Evolutionary conservation across 2,797 vertebrate species (phyloP), one percentile per base, ranked within the genome.

Genomic region (Falco berigora): DNA sequence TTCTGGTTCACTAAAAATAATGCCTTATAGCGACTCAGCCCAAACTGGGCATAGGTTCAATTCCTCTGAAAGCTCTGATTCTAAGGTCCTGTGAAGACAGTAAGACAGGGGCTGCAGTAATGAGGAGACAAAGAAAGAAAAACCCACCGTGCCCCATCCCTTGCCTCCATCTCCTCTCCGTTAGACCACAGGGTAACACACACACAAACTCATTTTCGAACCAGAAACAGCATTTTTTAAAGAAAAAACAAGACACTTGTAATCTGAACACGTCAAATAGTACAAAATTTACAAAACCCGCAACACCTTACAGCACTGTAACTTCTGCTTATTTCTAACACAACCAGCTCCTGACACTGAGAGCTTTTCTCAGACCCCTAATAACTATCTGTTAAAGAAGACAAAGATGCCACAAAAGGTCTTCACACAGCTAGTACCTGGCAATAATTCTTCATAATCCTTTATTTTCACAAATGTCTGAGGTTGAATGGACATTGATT

Each of bases 391-490:
- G 64, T 42, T 77, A 64, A 55, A 78, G 67, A 76, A 55, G 59
- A 94, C 62, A 87, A 82, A 72, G 84, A 83, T 55, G 46, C 53
- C 64, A 93, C 64, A 83, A 86, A 96, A 95, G 34, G 68, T 32
- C 27, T 92, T 86, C 22, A 20, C 52, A 5, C 32, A 40, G 75
- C 42, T 25, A 55, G 56, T 75, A 94, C 53, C 62, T 78, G 50
- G 84, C 53, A 89, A 88, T 94, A 94, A 94, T 93, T 97, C 90
- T 82, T 95, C 84, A 76, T 90, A 94, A 94, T 71, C 71, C 56
- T 94, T 96, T 96, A 95, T 92, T 97, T 96, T 92, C 92, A 91
- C 84, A 92, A 92, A 90, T 59, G 92, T 93, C 90, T 94, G 81
- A 92, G 81, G 62, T 64, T 91, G 78, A 96, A 96, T 81, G 83